A percentile compares a stretch with the other conserved stretches of the same genome.
Evolutionary conservation across 1,140 invertebrate species (phyloP).

Genomic region (Apolygus lucorum): DNA sequence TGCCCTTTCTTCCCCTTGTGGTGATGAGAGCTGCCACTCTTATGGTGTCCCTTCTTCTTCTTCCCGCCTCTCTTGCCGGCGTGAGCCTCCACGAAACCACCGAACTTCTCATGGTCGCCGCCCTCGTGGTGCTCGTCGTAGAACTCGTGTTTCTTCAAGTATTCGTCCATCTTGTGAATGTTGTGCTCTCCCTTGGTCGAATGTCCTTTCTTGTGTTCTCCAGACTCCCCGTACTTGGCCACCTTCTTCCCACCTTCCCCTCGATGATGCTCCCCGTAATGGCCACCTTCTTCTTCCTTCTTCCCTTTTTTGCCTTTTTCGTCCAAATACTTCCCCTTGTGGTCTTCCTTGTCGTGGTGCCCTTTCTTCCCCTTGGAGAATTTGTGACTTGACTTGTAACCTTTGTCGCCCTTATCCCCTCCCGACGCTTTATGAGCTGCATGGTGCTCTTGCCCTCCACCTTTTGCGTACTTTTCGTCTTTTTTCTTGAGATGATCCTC

Average conservation of each 20-base stretch:
- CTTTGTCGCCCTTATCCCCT: constrained; percentile 40
- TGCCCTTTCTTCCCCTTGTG: constrained; percentile 50
- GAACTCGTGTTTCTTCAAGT: constrained; percentile 62
- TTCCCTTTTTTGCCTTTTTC: constrained; percentile 38
- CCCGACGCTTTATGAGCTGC: constrained; percentile 35
- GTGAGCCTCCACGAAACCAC: constrained; percentile 48
- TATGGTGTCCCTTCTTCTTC: constrained; percentile 42
- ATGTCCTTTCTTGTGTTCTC: constrained; percentile 58
- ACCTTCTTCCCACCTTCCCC: constrained; percentile 40
- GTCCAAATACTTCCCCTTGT: constrained; percentile 39
- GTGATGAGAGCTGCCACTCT: constrained; percentile 43
- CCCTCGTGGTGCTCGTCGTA: constrained; percentile 60
- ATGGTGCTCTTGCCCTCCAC: constrained; percentile 35
- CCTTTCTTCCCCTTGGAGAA: constrained; percentile 39
- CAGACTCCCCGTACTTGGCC: constrained; percentile 48
- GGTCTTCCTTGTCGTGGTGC: constrained; percentile 38
- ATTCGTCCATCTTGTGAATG: constrained; percentile 63
- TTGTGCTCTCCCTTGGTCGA: constrained; percentile 62
- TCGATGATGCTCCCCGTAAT: constrained; percentile 39
- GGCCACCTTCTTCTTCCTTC: constrained; percentile 38
- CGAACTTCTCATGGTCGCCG: constrained; percentile 53
- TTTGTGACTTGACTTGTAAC: constrained; percentile 40
- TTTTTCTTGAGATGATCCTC: constrained; percentile 20
- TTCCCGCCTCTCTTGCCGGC: constrained; percentile 44
- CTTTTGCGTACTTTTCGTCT: constrained; percentile 35